phyloP scores from a whole-genome alignment of 2,888 invertebrate genomes.

The Gari tellinella region DNA sequence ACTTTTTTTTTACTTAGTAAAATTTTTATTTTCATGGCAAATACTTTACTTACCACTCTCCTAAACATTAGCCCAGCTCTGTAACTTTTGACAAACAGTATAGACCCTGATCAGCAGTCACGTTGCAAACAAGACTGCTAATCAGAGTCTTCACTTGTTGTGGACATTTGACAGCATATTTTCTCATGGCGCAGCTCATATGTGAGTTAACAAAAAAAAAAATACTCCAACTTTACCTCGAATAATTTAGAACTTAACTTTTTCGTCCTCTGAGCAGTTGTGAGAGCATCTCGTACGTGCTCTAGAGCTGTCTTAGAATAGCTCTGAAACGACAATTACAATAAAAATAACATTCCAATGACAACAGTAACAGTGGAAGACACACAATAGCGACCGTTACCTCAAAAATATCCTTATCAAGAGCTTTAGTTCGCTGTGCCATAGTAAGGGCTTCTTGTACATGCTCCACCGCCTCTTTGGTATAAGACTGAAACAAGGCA shows the following conservation, averaged over 20 bases:
- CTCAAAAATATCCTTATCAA: constrained; percentile 98
- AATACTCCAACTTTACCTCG: constrained; percentile 83
- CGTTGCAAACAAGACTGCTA: too few species aligned
- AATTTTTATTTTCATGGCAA: too few species aligned
- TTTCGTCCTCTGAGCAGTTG: constrained; percentile 89
- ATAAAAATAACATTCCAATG: constrained; percentile 8
- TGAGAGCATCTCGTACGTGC: constrained; percentile 98
- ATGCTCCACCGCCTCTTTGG: constrained; percentile 97
- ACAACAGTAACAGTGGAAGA: not conserved
- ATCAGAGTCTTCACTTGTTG: too few species aligned
- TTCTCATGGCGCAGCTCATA: not conserved
- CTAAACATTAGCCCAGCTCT: too few species aligned
- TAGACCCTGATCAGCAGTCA: too few species aligned
- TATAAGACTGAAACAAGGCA: constrained; percentile 93
- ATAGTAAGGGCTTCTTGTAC: constrained; percentile 99
- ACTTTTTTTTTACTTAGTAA: too few species aligned
- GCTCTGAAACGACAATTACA: constrained; percentile 89
- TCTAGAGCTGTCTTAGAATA: constrained; percentile 98
- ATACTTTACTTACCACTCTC: too few species aligned
- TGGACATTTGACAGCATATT: too few species aligned
- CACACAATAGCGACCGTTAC: constrained; percentile 85
- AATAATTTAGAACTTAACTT: constrained; percentile 95
- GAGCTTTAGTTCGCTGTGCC: constrained; percentile 86
- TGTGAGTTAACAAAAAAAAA: not conserved
- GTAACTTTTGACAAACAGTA: too few species aligned